Evolutionary conservation across 2,113 vertebrate genomes (phyloP).

Genomic region (Rhadina sibilatrix): DNA sequence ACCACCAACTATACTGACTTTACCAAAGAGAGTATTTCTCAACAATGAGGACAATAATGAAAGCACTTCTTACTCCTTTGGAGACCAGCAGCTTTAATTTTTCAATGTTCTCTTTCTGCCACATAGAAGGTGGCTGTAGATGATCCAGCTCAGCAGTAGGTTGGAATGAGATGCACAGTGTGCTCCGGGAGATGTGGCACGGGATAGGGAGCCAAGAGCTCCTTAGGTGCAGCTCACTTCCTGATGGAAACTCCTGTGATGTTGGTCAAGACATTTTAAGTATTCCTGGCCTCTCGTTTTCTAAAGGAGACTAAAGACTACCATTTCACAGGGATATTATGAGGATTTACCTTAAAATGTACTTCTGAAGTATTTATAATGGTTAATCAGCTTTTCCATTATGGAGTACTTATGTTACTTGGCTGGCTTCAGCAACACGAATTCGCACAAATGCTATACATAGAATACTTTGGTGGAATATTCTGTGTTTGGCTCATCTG

Average conservation of each 20-base stretch:
- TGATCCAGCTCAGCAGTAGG: background rate
- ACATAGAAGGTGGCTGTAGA: background rate
- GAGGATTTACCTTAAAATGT: slow-evolving; percentile 50
- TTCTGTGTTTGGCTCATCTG: slow-evolving; percentile 54
- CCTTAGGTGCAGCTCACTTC: background rate
- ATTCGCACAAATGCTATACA: slow-evolving; percentile 47
- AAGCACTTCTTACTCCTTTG: background rate
- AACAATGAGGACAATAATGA: background rate
- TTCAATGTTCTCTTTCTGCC: background rate
- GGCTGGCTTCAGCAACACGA: slow-evolving; percentile 21
- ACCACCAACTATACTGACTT: background rate
- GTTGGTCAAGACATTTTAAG: background rate
- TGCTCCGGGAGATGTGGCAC: background rate
- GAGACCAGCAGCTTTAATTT: background rate
- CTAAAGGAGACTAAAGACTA: background rate
- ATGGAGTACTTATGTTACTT: slow-evolving; percentile 50
- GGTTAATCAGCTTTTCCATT: slow-evolving; percentile 55
- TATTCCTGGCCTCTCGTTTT: background rate
- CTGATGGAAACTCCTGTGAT: slow-evolving; percentile 1
- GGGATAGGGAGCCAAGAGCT: background rate
- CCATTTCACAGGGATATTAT: background rate
- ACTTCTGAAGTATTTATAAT: slow-evolving; percentile 23
- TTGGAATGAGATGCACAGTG: background rate
- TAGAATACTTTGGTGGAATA: slow-evolving; percentile 52
- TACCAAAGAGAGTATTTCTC: background rate